Evolutionary conservation across 2,113 vertebrate genomes (phyloP).

Genomic region (Macrotus californicus): DNA sequence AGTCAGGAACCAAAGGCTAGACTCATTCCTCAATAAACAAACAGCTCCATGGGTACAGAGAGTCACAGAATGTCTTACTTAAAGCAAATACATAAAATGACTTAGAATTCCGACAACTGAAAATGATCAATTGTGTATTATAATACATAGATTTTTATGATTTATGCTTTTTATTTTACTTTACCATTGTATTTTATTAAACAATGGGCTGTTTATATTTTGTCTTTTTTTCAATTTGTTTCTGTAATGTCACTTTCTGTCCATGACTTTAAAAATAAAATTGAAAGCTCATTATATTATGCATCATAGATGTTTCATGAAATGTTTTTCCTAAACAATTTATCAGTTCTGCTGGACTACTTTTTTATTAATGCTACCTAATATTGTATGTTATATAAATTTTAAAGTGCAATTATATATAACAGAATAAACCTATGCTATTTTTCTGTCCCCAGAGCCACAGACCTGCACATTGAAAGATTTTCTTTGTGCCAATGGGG

Average conservation of each 20-base stretch:
- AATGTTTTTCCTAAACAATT: background rate
- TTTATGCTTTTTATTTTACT: background rate
- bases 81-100: background rate
- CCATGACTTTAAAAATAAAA: slow-evolving; percentile 11
- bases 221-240: background rate
- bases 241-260: background rate
- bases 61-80: background rate
- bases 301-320: background rate
- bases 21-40: background rate
- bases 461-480: slow-evolving; percentile 96
- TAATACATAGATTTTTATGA: background rate
- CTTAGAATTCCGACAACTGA: background rate
- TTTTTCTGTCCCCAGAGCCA: slow-evolving; percentile 83
- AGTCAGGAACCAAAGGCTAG: background rate
- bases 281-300: slow-evolving; percentile 5
- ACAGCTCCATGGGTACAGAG: background rate
- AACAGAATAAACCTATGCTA: background rate
- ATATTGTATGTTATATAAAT: background rate
- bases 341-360: background rate
- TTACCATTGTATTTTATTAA: background rate
- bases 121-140: background rate
- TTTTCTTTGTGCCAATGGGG: slow-evolving; percentile 93
- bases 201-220: background rate
- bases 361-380: background rate
- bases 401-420: background rate